phyloP scores from a whole-genome alignment of 2,797 vertebrate genomes.

The Atherinosoma microstoma region DNA sequence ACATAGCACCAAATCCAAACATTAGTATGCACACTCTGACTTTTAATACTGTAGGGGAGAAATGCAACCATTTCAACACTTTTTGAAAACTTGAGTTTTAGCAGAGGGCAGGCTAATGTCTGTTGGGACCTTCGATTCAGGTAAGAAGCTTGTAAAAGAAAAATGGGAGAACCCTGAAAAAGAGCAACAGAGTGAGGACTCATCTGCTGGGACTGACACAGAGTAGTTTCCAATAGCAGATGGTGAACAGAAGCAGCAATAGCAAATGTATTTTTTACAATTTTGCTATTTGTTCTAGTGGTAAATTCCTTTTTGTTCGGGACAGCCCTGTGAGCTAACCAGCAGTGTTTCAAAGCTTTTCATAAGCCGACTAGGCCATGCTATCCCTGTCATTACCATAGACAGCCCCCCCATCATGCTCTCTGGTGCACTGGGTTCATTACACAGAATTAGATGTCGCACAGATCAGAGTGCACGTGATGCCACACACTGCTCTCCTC shows the following conservation, averaged over 20 bases:
- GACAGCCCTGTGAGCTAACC: constrained; percentile 45
- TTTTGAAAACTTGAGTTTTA: background rate
- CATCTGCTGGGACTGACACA: constrained; percentile 1
- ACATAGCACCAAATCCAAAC: background rate
- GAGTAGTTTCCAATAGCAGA: background rate
- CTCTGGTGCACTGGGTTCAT: constrained; percentile 77
- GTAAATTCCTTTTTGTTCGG: constrained; percentile 36
- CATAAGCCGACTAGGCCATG: constrained; percentile 60
- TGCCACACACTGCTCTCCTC: constrained; percentile 74
- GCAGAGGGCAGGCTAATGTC: constrained; percentile 6
- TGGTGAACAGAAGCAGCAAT: background rate
- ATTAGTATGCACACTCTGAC: background rate
- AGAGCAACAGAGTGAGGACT: background rate
- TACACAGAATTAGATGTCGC: constrained; percentile 81
- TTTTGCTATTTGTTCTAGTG: constrained; percentile 21
- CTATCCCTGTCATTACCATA: constrained; percentile 75
- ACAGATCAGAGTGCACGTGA: constrained; percentile 77
- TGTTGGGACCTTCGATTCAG: constrained; percentile 12
- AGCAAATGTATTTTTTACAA: background rate
- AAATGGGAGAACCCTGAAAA: background rate
- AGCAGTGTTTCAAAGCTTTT: constrained; percentile 60
- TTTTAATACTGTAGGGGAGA: background rate
- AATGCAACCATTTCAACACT: background rate
- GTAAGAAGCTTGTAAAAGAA: constrained; percentile 7
- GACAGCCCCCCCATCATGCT: constrained; percentile 71